Evolutionary conservation across 2,888 invertebrate genomes (phyloP), one percentile per base, ranked within the genome.

Genomic region (Pollenia amentaria): DNA sequence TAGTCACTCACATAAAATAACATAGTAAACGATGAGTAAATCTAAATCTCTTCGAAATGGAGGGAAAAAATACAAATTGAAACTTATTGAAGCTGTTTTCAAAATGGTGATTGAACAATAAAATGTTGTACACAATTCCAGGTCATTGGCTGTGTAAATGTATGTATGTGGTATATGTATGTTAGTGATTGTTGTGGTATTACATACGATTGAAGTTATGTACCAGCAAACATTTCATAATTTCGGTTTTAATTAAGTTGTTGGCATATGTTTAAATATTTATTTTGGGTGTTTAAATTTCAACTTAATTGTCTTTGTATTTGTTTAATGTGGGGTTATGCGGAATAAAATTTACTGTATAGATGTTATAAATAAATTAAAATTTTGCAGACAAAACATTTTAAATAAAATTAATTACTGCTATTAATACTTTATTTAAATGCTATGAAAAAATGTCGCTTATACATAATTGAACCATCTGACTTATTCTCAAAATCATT

Each of bases 91-190:
- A 87, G 87, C 84, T 87, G 87, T 78, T 87, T 87, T 77, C 62
- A 72, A 80, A 87, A 87, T 87, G 87, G 84, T 87, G 87, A 87
- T 87, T 87, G 80, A 87, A 87, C 87, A 87, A 87, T 87, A 87
- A 87, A 87, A 84, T 84, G 77, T 87, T 84, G 84, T 84, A 84
- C 77, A 87, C 80, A 81, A 87, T 84, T 87, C 80, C 87, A 81
- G 84, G 87, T 87, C 87, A 87, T 84, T 87, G 87, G 73, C 84
- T 87, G 73, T 40, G 21, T 29, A 7, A 11, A 10, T 64, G 18
- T 64, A 11, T 18, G 16, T 44, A 11, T n/a, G 9, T 51, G 38
- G 29, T 29, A 29, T 10, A 10, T 46, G 12, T 44, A 57, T 72
- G 11, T 3, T 42, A 57, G 57, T 57, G 18, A 55, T 42, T 64